Base-by-base conservation (phyloP, 1,140 invertebrate genomes). In the Periplaneta americana region DNA sequence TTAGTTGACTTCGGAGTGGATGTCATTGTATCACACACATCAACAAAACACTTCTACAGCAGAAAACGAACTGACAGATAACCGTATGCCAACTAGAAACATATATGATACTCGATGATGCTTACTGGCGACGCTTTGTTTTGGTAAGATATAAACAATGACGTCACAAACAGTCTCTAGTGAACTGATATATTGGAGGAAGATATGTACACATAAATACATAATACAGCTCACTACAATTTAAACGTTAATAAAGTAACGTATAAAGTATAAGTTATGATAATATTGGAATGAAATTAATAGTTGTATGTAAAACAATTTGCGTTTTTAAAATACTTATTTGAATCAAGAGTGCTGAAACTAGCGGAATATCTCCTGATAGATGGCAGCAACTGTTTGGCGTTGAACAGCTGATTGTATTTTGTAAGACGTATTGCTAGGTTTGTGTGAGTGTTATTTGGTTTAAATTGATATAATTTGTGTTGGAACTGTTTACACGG, bases 1-100 rank as follows among this genome's bases (percentile, higher is more conserved):
- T 86, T 86, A 32, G 84, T 85, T 32, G 85, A 88, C 83, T 88
- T 89, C 22, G 86, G 86, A 76, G 87, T 86, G 33, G 88, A 87
- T 84, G 88, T 87, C 88, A 88, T 89, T 31, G 57, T 82, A 35
- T 37, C 28, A n/a, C 57, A 34, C 79, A 57, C 33, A 80, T 33
- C 48, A 74, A 74, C 79, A 74, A 15, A 18, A 9, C 32, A 34
- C 33, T 15, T 5, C 33, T 33, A 34, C 8, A 76, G 34, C 28
- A 66, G 22, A 66, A 66, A n/a, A 66, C 48, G 4, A 66, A 66
- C 48, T 66, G 48, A 66, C n/a, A 28, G 22, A 8, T 15, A 37
- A 37, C 48, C 48, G 48, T 66, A 48, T n/a, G 48, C 48, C 48
- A 39, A 39, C 37, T 1, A 1, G 11, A 15, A 6, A 17, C 5